phyloP scores from a whole-genome alignment of 2,888 invertebrate genomes.

The Diarsia rubi region DNA sequence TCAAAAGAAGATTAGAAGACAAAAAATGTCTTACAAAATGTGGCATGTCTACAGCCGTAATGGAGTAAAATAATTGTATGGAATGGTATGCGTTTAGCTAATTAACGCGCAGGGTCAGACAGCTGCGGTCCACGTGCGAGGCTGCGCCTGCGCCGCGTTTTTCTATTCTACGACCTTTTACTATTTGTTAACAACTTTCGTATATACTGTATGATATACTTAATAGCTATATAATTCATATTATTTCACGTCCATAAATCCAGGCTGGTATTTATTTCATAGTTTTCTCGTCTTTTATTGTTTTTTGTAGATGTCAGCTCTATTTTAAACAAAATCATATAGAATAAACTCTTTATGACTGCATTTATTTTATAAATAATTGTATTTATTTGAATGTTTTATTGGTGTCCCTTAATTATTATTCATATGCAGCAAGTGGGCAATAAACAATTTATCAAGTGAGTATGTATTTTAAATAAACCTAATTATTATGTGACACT shows the following conservation, averaged over 20 bases:
- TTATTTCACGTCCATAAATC: neutral
- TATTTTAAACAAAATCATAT: constrained; percentile 19
- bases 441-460: constrained; percentile 50
- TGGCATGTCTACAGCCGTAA: constrained; percentile 50
- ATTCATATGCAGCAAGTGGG: constrained; percentile 37
- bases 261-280: neutral
- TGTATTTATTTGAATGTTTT: constrained; percentile 39
- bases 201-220: constrained; percentile 28
- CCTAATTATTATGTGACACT: constrained; percentile 36
- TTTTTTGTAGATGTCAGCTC: neutral
- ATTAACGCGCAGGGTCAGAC: constrained; percentile 81
- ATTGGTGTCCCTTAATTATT: constrained; percentile 46
- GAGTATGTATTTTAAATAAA: constrained; percentile 47
- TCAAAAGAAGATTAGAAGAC: constrained; percentile 37
- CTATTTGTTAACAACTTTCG: constrained; percentile 43
- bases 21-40: constrained; percentile 44
- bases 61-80: constrained; percentile 79
- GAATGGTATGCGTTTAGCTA: constrained; percentile 85
- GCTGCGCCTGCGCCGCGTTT: constrained; percentile 49
- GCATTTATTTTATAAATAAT: constrained; percentile 17
- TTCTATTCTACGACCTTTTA: constrained; percentile 45
- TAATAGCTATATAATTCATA: neutral
- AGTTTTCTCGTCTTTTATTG: neutral
- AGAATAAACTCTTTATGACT: constrained; percentile 3
- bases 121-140: constrained; percentile 85